Evolutionary conservation across 2,888 invertebrate genomes (phyloP), one percentile per base, ranked within the genome.

Genomic region (Metacarcinus magister): DNA sequence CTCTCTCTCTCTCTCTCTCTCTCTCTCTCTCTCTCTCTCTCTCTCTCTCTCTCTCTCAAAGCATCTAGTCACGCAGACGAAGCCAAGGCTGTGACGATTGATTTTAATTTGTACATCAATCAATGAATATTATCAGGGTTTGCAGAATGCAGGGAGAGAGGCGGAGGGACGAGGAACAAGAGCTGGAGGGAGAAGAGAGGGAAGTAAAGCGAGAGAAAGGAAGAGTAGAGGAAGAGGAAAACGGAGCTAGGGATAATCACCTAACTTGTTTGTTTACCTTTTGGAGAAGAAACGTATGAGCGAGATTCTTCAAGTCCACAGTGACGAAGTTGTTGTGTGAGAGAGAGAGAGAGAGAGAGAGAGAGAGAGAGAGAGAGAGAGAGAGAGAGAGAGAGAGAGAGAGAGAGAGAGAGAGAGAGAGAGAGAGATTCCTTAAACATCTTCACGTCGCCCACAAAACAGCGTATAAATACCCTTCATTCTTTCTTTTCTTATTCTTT

Each of bases 1-100:
- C 82, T 82, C 82, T 82, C 82, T 82, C 82, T 82, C 82, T 82
- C 82, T 82, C 82, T 82, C 82, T 82, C 82, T 82, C 82, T 82
- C 82, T 82, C 82, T 32, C 75, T 75, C 75, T 75, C 75, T 75
- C 75, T 75, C 75, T 75, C 75, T 75, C 75, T 75, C 28, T 28
- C 75, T 75, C 75, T 28, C 28, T 28, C 75, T 75, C 75, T 28
- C 28, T 28, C n/a, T n/a, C n/a, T n/a, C n/a, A n/a, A n/a, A n/a
- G n/a, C n/a, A n/a, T n/a, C 23, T 67, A 3, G 67, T 48, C 67
- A 54, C 54, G 54, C 54, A 54, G 8, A 54, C 5, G 60, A 7
- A 1, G 23, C 0, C 10, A n/a, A 23, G n/a, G 19, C n/a, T n/a
- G n/a, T 3, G 2, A n/a, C 16, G 67, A 67, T 67, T 23, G 67